phyloP scores from a whole-genome alignment of 2,797 vertebrate species.

The Clarias pachynema region DNA sequence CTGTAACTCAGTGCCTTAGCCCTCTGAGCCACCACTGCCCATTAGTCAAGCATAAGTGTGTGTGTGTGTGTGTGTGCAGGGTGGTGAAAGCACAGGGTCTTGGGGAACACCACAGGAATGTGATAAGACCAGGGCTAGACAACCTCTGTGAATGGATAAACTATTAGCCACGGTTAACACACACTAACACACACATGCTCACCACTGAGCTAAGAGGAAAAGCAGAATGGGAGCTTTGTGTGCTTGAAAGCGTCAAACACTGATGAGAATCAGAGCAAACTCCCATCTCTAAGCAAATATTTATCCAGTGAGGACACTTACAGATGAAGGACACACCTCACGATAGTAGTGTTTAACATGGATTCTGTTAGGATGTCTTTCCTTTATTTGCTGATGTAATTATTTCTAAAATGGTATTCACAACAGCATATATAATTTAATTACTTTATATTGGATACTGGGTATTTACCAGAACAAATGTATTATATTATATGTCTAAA shows the following conservation, averaged over 20 bases:
- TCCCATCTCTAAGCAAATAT: constrained; percentile 40
- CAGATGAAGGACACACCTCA: constrained; percentile 23
- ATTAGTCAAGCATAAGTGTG: neutral
- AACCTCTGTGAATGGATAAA: constrained; percentile 53
- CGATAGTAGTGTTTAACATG: neutral
- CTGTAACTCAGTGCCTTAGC: too few relatives aligned
- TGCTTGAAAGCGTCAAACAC: constrained; percentile 26
- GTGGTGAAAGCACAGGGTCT: neutral
- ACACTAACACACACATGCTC: constrained; percentile 12
- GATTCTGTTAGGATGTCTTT: neutral
- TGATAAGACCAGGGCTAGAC: constrained; percentile 47
- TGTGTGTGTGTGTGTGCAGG: constrained; percentile 3
- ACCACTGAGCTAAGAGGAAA: constrained; percentile 18
- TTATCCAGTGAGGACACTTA: constrained; percentile 30
- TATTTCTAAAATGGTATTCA: neutral
- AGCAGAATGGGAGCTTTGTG: constrained; percentile 48
- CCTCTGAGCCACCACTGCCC: too few relatives aligned
- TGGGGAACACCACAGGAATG: constrained; percentile 42
- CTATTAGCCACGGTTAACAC: constrained; percentile 42
- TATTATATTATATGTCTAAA: neutral
- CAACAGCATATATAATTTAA: neutral
- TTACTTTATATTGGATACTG: neutral
- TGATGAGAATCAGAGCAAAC: constrained; percentile 27
- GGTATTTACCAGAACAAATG: neutral
- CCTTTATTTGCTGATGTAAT: neutral